These are phyloP conservation scores for Danio rerio DNA, from an alignment of 2,113 vertebrate species.

Conservation along the genomic window DNA sequence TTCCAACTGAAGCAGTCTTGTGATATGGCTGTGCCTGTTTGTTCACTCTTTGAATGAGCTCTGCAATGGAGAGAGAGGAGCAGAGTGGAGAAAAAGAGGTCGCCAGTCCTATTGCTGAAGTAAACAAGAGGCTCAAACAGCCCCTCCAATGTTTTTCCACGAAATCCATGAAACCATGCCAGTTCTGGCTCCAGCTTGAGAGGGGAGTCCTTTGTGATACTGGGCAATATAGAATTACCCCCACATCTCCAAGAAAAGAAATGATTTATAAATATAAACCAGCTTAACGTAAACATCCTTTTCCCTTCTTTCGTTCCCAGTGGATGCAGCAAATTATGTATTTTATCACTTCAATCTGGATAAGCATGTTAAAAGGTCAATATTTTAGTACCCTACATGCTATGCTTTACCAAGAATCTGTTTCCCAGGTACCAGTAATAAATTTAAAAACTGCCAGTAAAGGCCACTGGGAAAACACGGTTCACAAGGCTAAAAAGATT, in stretches of 20 bases:
- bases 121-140: slow-evolving; percentile 41
- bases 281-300: not conserved
- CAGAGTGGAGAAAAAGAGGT: slow-evolving; percentile 32
- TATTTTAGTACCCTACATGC: not conserved
- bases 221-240: slow-evolving; percentile 30
- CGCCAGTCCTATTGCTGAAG: slow-evolving; percentile 14
- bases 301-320: not conserved
- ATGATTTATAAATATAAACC: slow-evolving; percentile 7
- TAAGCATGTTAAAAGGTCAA: not conserved
- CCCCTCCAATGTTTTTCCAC: slow-evolving; percentile 36
- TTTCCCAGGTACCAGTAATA: slow-evolving; percentile 30
- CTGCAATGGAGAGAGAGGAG: slow-evolving; percentile 17
- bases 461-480: not conserved
- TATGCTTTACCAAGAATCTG: slow-evolving; percentile 27
- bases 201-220: slow-evolving; percentile 44
- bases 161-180: slow-evolving; percentile 40
- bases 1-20: slow-evolving; percentile 3
- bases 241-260: slow-evolving; percentile 17
- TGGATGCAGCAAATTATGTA: not conserved
- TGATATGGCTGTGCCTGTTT: slow-evolving; percentile 12
- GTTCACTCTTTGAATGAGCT: not conserved
- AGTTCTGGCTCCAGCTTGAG: slow-evolving; percentile 14
- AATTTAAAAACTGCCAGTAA: slow-evolving; percentile 5
- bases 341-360: slow-evolving; percentile 1
- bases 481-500: slow-evolving; percentile 23